Percentiles rank a stretch among this genome's conserved stretches.
Evolutionary conservation across 2,888 invertebrate species (phyloP).

Genomic region (Synergus gifuensis): DNA sequence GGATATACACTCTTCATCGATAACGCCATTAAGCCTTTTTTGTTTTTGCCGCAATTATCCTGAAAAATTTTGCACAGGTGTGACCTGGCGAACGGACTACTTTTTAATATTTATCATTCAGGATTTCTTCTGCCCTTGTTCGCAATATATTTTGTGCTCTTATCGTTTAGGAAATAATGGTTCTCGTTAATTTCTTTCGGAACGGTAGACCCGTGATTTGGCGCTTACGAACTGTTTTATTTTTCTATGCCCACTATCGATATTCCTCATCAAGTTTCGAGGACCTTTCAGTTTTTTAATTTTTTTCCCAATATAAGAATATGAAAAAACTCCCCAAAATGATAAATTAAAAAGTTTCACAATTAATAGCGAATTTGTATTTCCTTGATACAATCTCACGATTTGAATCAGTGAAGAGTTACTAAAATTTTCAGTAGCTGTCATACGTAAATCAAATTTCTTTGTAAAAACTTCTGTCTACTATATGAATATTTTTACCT

Average conservation of each 20-base stretch:
- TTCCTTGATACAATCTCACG: too few species aligned
- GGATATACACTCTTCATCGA: neutral
- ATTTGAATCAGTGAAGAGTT: too few species aligned
- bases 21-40: constrained; percentile 2
- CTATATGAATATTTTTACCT: neutral
- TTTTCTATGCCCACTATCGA: constrained; percentile 4
- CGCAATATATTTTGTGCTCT: constrained; percentile 32
- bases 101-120: constrained; percentile 17
- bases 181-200: constrained; percentile 39
- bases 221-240: constrained; percentile 11
- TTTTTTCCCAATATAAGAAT: neutral
- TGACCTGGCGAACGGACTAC: neutral
- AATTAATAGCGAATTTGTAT: neutral
- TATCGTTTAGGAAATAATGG: constrained; percentile 36
- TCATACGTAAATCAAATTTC: neutral
- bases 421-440: neutral
- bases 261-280: neutral
- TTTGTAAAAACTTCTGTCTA: neutral
- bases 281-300: neutral
- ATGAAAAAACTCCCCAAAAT: neutral
- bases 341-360: neutral
- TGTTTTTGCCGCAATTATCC: constrained; percentile 9
- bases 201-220: constrained; percentile 5
- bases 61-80: constrained; percentile 13
- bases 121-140: neutral